A percentile compares a stretch with the other conserved stretches of the same genome.
These are phyloP conservation scores for Apantesis nais DNA, from an alignment of 2,888 invertebrate genomes.

Conservation along the genomic window DNA sequence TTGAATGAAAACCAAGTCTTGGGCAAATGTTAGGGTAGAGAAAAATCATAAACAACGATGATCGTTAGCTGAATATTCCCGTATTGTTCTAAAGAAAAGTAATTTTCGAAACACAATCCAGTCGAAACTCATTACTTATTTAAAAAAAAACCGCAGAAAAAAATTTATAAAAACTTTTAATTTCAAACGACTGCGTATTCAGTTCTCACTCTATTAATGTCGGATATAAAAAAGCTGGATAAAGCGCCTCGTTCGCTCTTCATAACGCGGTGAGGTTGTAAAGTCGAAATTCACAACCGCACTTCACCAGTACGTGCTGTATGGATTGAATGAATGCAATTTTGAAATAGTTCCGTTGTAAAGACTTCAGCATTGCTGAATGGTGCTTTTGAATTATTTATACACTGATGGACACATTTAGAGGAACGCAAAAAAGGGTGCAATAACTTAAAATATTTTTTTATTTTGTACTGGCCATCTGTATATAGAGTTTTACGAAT, in stretches of 20 bases:
- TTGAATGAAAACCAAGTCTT: not conserved
- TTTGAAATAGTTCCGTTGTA: constrained; percentile 25
- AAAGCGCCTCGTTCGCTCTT: constrained; percentile 31
- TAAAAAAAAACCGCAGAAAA: constrained; percentile 14
- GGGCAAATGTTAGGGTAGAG: not conserved
- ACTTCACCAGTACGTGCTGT: constrained; percentile 21
- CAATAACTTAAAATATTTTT: no score
- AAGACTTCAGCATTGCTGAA: not conserved
- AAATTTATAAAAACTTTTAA: constrained; percentile 27
- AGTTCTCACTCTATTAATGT: constrained; percentile 8
- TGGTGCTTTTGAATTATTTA: not conserved
- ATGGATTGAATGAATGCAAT: constrained; percentile 27
- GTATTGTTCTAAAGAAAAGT: not conserved
- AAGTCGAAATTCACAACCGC: constrained; percentile 25
- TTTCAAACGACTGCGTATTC: constrained; percentile 22
- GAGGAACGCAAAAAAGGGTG: no score
- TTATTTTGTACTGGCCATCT: no score
- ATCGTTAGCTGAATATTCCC: not conserved
- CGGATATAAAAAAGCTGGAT: constrained; percentile 23
- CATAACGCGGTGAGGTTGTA: constrained; percentile 33
- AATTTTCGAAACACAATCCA: not conserved
- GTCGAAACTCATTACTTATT: constrained; percentile 45
- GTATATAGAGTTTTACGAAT: no score
- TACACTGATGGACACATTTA: no score
- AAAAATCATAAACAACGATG: not conserved